Conservation (phyloP, 2,113 vertebrate genomes). For the Perca schrenkii region DNA sequence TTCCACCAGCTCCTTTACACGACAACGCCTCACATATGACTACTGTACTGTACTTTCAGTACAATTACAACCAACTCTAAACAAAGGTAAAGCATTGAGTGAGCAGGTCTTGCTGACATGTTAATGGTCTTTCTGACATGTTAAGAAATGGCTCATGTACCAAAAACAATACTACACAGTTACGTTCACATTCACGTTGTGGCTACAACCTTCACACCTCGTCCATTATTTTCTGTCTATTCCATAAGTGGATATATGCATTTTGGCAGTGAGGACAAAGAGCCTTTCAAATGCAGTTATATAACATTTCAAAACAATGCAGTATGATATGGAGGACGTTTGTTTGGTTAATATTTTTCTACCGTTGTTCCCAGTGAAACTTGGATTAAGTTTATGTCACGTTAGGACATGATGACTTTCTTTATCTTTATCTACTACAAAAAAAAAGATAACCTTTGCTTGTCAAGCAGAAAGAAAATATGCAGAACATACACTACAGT, state of each 20-base stretch:
- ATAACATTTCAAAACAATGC: slow-evolving; percentile 3
- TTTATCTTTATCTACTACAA: background rate
- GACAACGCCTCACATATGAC: background rate
- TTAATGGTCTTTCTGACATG: background rate
- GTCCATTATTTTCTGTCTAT: slow-evolving; percentile 19
- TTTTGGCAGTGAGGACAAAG: slow-evolving; percentile 1
- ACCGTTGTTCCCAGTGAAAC: too few species aligned
- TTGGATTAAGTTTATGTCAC: too few species aligned
- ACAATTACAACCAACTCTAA: background rate
- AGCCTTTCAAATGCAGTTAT: slow-evolving; percentile 11
- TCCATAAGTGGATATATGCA: background rate
- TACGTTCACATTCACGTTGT: too few species aligned
- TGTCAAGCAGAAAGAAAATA: too few species aligned
- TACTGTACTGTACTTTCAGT: background rate
- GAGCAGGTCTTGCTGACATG: background rate
- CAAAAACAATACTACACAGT: background rate
- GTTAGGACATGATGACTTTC: too few species aligned
- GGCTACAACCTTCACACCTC: background rate
- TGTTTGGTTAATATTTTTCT: background rate
- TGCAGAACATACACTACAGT: too few species aligned
- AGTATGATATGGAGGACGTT: background rate
- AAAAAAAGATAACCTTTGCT: too few species aligned
- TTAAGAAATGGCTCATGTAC: background rate
- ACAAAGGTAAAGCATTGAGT: background rate
- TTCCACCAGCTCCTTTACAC: background rate